Conservation (phyloP, 2,888 invertebrate species). For the Hyalella azteca region DNA sequence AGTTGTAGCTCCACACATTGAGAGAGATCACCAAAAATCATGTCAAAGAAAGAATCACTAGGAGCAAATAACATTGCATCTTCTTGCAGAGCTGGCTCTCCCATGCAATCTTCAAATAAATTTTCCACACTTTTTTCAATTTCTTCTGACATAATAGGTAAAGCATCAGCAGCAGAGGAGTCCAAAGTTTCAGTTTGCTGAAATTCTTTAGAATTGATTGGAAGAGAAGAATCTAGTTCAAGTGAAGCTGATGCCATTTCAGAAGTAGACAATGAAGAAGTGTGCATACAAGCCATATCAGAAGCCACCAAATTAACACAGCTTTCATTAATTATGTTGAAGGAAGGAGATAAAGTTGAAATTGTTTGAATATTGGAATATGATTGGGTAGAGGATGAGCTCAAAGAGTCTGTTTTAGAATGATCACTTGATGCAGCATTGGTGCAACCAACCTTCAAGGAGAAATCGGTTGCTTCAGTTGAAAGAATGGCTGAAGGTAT, state of each 20-base stretch:
- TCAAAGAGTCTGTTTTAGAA: neutral
- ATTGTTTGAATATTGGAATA: neutral
- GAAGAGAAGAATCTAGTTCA: neutral
- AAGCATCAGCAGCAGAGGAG: neutral
- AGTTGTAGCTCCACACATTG: neutral
- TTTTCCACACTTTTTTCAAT: neutral
- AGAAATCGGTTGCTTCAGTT: neutral
- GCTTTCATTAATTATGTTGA: neutral
- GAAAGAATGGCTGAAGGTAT: neutral
- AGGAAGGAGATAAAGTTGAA: neutral
- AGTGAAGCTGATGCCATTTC: neutral
- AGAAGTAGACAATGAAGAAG: neutral
- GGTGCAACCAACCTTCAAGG: too few relatives aligned
- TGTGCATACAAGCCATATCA: neutral
- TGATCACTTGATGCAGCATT: neutral
- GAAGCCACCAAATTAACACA: neutral
- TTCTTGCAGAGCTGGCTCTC: neutral
- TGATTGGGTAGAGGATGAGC: neutral
- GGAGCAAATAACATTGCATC: neutral
- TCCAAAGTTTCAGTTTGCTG: neutral
- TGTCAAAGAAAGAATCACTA: constrained; percentile 22
- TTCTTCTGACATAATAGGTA: too few relatives aligned
- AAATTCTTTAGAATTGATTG: neutral
- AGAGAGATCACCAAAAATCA: constrained; percentile 26
- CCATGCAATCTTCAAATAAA: neutral